A percentile compares a stretch with the other conserved stretches of the same genome.
These are phyloP conservation scores for Smutsia temminckii DNA, from an alignment of 2,797 vertebrate genomes.

Conservation along the genomic window DNA sequence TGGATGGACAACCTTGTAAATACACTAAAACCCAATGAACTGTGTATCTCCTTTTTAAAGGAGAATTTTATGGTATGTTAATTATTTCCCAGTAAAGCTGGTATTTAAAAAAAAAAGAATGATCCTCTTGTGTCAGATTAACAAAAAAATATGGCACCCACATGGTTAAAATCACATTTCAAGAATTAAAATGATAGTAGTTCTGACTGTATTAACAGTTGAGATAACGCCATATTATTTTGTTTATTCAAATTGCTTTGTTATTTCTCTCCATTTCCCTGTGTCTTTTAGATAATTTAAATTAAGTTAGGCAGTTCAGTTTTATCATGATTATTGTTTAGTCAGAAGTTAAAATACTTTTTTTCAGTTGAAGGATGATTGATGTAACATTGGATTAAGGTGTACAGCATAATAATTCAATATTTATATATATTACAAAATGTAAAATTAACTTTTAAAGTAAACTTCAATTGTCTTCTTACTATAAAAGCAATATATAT, in stretches of 20 bases:
- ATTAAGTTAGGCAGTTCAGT: background rate
- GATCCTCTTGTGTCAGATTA: background rate
- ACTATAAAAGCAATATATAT: background rate
- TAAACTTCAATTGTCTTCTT: background rate
- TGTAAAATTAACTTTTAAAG: background rate
- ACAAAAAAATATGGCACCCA: background rate
- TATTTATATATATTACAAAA: background rate
- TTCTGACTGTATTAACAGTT: background rate
- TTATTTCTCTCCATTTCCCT: background rate
- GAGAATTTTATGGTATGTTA: too few relatives aligned
- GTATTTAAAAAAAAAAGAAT: too few relatives aligned
- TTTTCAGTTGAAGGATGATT: background rate
- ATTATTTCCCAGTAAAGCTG: too few relatives aligned
- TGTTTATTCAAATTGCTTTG: background rate
- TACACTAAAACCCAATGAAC: too few relatives aligned
- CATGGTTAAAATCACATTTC: conserved; percentile 28
- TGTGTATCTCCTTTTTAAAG: too few relatives aligned
- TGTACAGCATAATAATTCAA: background rate
- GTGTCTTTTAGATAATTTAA: conserved; percentile 13
- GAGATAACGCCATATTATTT: background rate
- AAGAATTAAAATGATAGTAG: background rate
- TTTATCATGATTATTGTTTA: background rate
- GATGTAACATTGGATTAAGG: background rate
- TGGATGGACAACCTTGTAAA: too few relatives aligned
- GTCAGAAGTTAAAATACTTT: background rate